Evolutionary conservation across 2,113 vertebrate species (phyloP).

Genomic region (Eulacestoma nigropectus): DNA sequence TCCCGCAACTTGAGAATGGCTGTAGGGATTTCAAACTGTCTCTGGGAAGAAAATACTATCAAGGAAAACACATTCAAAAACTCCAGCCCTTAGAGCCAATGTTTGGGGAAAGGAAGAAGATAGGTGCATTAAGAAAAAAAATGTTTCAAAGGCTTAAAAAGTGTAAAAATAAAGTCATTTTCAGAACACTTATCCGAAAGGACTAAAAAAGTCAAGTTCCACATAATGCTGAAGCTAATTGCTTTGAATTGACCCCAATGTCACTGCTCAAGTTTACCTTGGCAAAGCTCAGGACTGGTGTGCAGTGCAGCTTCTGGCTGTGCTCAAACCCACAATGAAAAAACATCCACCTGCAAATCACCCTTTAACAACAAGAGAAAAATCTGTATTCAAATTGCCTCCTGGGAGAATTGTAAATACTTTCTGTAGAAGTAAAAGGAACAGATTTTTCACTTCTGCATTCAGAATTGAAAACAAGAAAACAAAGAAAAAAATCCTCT

Average conservation of each 20-base stretch:
- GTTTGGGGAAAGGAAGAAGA: neutral
- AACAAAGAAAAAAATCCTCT: neutral
- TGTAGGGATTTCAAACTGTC: neutral
- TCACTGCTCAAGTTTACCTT: neutral
- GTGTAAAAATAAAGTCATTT: neutral
- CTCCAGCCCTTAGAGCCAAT: neutral
- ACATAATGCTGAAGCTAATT: neutral
- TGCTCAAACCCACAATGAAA: neutral
- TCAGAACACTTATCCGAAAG: neutral
- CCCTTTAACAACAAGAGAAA: neutral
- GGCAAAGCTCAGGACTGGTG: neutral
- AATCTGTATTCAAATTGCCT: neutral
- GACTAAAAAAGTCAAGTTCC: neutral
- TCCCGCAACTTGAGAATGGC: neutral
- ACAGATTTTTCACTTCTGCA: neutral
- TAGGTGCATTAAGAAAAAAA: neutral
- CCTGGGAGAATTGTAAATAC: neutral
- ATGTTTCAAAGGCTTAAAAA: neutral
- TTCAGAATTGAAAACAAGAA: neutral
- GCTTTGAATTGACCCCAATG: neutral
- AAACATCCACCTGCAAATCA: neutral
- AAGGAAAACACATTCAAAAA: neutral
- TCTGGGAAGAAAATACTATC: neutral
- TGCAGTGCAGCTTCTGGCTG: neutral
- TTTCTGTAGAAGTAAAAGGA: neutral